Evolutionary conservation across 2,113 vertebrate species (phyloP).

Genomic region (Petrocephalus microphthalmus): DNA sequence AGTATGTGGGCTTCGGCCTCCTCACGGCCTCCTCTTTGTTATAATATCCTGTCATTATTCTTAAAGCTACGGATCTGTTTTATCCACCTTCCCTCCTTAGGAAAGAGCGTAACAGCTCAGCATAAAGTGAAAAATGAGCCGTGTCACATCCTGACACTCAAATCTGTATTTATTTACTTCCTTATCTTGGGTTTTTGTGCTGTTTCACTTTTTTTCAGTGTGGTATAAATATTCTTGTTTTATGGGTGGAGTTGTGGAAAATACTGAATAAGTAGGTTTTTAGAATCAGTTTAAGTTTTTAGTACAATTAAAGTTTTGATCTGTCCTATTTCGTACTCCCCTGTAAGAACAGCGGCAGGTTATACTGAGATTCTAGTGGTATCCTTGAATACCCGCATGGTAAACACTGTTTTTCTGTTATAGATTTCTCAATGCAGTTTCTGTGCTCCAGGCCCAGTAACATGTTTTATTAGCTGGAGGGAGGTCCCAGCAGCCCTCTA

Average conservation of each 20-base stretch:
- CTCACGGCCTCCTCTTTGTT: neutral
- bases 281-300: neutral
- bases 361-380: neutral
- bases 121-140: neutral
- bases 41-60: neutral
- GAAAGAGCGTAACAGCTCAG: neutral
- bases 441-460: neutral
- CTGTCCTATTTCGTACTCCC: neutral
- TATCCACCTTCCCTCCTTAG: neutral
- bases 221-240: neutral
- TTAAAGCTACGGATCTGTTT: neutral
- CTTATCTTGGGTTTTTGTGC: neutral
- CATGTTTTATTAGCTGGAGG: neutral
- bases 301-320: neutral
- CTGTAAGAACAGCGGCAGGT: neutral
- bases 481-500: neutral
- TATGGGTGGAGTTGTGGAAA: neutral
- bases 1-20: neutral
- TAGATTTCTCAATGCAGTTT: neutral
- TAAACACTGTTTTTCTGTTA: neutral
- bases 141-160: neutral
- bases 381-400: neutral
- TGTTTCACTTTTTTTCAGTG: neutral
- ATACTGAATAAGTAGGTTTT: neutral
- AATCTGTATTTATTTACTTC: neutral